Base-by-base conservation (phyloP, 1,140 invertebrate species). In the Saccostrea echinata region DNA sequence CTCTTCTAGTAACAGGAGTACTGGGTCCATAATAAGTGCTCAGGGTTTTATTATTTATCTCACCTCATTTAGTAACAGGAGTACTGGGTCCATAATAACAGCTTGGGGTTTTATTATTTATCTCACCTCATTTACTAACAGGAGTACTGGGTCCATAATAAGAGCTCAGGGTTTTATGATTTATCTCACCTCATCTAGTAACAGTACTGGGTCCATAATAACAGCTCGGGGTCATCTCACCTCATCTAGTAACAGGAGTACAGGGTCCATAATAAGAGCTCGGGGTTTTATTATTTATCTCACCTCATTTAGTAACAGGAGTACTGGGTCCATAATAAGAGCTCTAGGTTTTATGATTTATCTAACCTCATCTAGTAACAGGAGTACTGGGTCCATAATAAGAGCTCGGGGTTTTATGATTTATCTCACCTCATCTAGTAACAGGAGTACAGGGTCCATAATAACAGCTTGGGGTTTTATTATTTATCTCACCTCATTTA, bases 41-140 rank as follows among this genome's bases (percentile, higher is more conserved):
- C 95, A n/a, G n/a, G n/a, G n/a, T 3, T 43, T 8, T 6, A 43
- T 6, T 0, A 43, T 43, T 43, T 43, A 43, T 43, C 86, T 61
- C 27, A 94, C 94, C 92, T 95, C 94, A 91, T 95, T 94, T 13
- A 95, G 87, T 27, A 95, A 89, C 43, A 95, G 84, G 55, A 95
- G 91, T 12, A 90, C 91, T 16, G 94, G 94, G 83, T 94, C 91
- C 92, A 93, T 94, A n/a, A 95, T 93, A 0, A 95, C 88, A 27
- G 94, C 94, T 80, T n/a, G n/a, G n/a, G n/a, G n/a, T 3, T 43
- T 8, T 6, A 43, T 6, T 0, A 43, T 43, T 43, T 43, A 43
- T 43, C 86, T 61, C 27, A 94, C 94, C 92, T 95, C 94, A 91
- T 95, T 94, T 13, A 95, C 86, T 27, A 95, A 89, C 43, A 95